Conservation (phyloP, 1,140 invertebrate genomes). For the Bombus difficillimus region DNA sequence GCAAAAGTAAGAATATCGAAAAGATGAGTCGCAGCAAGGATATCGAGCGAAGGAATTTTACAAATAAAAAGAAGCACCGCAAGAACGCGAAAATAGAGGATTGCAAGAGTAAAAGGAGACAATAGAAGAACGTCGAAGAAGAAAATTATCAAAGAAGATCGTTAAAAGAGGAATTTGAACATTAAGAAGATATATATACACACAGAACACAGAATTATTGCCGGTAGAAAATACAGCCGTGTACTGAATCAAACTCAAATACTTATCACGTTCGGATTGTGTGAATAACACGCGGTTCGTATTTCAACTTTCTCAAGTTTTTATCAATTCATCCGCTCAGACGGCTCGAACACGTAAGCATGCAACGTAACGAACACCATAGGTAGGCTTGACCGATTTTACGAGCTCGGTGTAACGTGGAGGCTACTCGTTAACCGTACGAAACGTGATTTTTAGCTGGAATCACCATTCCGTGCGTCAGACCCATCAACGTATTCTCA, state of each 20-base stretch:
- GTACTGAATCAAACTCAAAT: background rate
- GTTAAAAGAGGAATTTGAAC: background rate
- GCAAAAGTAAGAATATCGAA: background rate
- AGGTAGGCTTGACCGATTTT: background rate
- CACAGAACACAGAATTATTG: too few species aligned
- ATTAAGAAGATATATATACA: too few species aligned
- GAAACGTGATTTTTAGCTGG: slow-evolving; percentile 5
- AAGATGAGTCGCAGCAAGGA: background rate
- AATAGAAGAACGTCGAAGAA: background rate
- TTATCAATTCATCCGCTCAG: background rate
- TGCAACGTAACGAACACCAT: background rate
- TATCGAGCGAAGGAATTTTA: background rate
- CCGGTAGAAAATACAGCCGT: too few species aligned
- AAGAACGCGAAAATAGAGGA: background rate
- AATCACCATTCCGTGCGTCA: background rate
- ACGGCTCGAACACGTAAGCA: background rate
- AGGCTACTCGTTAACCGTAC: background rate
- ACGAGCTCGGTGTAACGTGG: background rate
- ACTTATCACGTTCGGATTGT: background rate
- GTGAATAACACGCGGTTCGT: background rate
- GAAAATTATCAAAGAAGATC: background rate
- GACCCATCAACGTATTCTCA: slow-evolving; percentile 21
- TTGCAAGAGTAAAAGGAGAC: background rate
- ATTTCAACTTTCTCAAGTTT: background rate
- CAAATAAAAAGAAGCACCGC: background rate